These are phyloP conservation scores for Minunthozetes semirufus DNA, from an alignment of 2,888 invertebrate genomes.

Conservation along the genomic window DNA sequence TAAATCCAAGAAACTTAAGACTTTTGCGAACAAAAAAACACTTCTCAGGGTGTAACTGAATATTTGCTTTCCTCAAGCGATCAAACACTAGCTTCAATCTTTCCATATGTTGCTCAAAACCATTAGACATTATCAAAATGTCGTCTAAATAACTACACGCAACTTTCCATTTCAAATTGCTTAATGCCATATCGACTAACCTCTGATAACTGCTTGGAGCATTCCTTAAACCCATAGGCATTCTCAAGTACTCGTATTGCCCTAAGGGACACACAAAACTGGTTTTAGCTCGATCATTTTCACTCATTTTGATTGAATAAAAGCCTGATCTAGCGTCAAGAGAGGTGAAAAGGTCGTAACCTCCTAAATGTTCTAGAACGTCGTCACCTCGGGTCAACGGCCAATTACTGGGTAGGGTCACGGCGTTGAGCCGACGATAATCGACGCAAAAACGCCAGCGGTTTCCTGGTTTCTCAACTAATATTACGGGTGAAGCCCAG, in stretches of 20 bases:
- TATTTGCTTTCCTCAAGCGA: conserved; percentile 37
- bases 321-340: conserved; percentile 42
- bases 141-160: conserved; percentile 43
- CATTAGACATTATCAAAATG: conserved; percentile 40
- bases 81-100: conserved; percentile 38
- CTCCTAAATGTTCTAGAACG: conserved; percentile 36
- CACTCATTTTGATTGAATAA: conserved; percentile 41
- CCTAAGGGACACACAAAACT: conserved; percentile 43
- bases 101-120: conserved; percentile 39
- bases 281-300: conserved; percentile 41
- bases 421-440: conserved; percentile 43
- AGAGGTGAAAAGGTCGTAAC: conserved; percentile 36
- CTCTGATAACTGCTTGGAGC: conserved; percentile 43
- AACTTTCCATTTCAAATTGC: conserved; percentile 39
- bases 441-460: conserved; percentile 43
- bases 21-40: conserved; percentile 39
- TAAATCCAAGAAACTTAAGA: conserved; percentile 38
- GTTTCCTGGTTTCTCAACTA: conserved; percentile 45
- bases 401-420: conserved; percentile 40
- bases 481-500: neutral
- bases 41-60: conserved; percentile 42
- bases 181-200: conserved; percentile 42
- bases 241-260: conserved; percentile 43
- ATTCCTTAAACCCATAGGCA: conserved; percentile 44
- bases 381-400: conserved; percentile 41